Percentiles rank a stretch among this genome's conserved stretches.
Evolutionary conservation across 1,140 invertebrate species (phyloP).

Genomic region (Drosophila aff.): DNA sequence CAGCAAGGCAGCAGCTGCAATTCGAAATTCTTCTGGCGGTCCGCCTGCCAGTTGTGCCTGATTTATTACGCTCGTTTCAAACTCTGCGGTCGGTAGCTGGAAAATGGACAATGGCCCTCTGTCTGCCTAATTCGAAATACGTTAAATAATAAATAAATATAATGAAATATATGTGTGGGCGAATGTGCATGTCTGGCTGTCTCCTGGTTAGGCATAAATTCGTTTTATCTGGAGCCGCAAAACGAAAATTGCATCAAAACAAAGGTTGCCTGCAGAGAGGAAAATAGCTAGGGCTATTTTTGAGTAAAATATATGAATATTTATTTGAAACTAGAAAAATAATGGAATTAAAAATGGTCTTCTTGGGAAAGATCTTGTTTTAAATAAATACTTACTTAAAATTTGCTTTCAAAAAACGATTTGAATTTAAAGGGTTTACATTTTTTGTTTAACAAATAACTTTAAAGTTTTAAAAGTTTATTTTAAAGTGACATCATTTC

Average conservation of each 20-base stretch:
- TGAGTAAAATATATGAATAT: not conserved
- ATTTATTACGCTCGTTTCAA: conserved; percentile 75
- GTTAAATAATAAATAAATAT: conserved; percentile 79
- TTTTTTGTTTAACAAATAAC: not conserved
- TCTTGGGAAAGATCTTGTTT: too few species aligned
- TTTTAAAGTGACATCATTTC: too few species aligned
- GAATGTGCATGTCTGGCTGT: conserved; percentile 41
- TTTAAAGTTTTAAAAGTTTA: not conserved
- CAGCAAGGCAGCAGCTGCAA: conserved; percentile 36
- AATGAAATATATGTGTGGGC: conserved; percentile 65
- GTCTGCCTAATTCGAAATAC: conserved; percentile 57
- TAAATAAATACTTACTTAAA: not conserved
- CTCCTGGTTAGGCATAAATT: conserved; percentile 66
- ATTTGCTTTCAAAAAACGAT: not conserved
- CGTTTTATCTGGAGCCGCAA: conserved; percentile 65
- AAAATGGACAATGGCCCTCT: conserved; percentile 29
- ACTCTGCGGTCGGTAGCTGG: conserved; percentile 56
- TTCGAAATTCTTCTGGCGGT: conserved; percentile 32
- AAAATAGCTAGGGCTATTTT: not conserved
- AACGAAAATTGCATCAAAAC: conserved; percentile 45
- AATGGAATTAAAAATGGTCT: too few species aligned
- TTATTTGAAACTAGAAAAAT: too few species aligned
- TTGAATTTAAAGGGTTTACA: not conserved
- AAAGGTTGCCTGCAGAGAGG: conserved; percentile 28
- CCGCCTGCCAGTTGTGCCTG: conserved; percentile 50